Conservation (phyloP, 2,113 vertebrate genomes). For the Elaphurus davidianus region DNA sequence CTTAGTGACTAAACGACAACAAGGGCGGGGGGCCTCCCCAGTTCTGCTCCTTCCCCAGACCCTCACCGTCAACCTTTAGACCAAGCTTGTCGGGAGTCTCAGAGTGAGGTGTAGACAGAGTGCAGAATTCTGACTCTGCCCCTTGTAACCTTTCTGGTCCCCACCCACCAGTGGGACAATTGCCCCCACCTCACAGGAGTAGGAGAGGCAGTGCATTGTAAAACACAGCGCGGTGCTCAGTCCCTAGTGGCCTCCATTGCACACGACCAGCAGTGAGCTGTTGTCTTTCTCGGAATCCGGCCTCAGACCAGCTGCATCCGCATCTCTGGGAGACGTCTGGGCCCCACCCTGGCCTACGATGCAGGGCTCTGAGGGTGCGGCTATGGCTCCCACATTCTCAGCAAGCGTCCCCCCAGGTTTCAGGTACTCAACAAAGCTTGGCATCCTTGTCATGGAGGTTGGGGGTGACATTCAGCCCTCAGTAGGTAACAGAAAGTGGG, state of each 20-base stretch:
- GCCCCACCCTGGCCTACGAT: not conserved
- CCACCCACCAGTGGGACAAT: not conserved
- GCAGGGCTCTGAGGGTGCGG: not conserved
- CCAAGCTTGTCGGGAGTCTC: not conserved
- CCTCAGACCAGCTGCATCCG: not conserved
- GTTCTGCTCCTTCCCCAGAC: not conserved
- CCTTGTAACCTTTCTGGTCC: not conserved
- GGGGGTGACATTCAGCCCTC: not conserved
- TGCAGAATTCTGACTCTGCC: not conserved
- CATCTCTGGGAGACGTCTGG: not conserved
- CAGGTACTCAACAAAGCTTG: too few relatives aligned
- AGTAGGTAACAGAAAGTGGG: too few relatives aligned
- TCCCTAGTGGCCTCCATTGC: not conserved
- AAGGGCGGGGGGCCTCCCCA: too few relatives aligned
- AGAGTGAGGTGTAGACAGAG: not conserved
- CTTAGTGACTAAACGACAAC: not conserved
- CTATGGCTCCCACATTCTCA: rapidly evolving
- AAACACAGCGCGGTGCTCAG: rapidly evolving
- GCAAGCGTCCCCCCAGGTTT: rapidly evolving
- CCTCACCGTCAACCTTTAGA: not conserved
- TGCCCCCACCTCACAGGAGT: not conserved
- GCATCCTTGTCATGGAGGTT: not conserved
- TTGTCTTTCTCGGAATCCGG: not conserved
- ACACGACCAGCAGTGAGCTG: rapidly evolving
- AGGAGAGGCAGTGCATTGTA: rapidly evolving